Conservation (phyloP, 2,113 vertebrate species). For the Triplophysa siluroides region DNA sequence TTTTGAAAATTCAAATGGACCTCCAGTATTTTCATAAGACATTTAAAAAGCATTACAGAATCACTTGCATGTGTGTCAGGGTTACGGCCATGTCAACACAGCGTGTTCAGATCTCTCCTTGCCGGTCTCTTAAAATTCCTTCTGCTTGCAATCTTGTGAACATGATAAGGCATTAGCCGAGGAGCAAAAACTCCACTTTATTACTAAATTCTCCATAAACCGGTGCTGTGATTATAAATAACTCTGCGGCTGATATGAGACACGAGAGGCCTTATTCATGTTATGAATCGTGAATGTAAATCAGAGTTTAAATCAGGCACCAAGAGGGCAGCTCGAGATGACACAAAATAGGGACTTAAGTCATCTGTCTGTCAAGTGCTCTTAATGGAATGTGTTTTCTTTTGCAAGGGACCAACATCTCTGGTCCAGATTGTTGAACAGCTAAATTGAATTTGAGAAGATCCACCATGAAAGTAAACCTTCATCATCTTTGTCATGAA, state of each 20-base stretch:
- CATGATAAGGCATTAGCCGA: constrained; percentile 1
- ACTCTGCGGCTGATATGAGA: not conserved
- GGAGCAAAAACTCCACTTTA: constrained; percentile 9
- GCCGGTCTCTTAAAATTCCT: constrained; percentile 1
- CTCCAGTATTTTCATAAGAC: not conserved
- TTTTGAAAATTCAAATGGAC: not conserved
- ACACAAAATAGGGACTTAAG: not conserved
- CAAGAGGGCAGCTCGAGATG: constrained; percentile 12
- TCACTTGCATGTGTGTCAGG: not conserved
- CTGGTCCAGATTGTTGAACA: not conserved
- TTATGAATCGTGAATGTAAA: constrained; percentile 22
- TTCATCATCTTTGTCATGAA: not conserved
- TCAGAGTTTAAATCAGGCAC: constrained; percentile 46
- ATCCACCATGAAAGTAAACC: not conserved
- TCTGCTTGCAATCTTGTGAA: constrained; percentile 14
- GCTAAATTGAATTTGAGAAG: not conserved
- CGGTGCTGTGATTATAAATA: not conserved
- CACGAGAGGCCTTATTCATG: not conserved
- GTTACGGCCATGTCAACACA: constrained; percentile 1
- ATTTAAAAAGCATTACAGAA: constrained; percentile 5
- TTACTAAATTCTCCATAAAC: constrained; percentile 25
- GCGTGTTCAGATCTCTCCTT: not conserved
- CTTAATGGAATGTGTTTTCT: constrained; percentile 16
- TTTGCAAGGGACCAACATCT: constrained; percentile 12
- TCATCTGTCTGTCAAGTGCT: constrained; percentile 45